phyloP scores from a whole-genome alignment of 2,113 vertebrate genomes.

The Regulus satrapa region DNA sequence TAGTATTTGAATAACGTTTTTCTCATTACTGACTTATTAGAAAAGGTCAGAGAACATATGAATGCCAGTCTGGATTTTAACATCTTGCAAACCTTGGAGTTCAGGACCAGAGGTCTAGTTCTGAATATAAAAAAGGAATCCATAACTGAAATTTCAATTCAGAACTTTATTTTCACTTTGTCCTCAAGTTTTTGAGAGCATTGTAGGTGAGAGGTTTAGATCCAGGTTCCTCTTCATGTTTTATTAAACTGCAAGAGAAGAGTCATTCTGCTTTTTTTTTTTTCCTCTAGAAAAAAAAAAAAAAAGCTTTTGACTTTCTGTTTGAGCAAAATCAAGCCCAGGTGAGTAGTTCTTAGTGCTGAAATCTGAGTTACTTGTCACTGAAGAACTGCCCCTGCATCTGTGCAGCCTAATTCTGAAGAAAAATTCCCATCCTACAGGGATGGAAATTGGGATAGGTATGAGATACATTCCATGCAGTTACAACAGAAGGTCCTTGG shows the following conservation, averaged over 20 bases:
- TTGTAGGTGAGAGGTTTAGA: neutral
- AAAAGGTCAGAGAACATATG: neutral
- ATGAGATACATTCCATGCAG: neutral
- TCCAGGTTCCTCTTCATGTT: neutral
- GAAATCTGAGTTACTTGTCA: neutral
- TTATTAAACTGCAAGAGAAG: neutral
- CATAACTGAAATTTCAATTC: neutral
- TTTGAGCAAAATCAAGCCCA: neutral
- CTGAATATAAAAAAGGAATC: neutral
- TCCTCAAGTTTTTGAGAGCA: neutral
- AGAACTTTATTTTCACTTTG: neutral
- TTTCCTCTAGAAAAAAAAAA: neutral
- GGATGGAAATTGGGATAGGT: neutral
- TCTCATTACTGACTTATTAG: neutral
- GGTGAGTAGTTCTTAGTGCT: neutral
- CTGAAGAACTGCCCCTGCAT: neutral
- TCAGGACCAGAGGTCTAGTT: neutral
- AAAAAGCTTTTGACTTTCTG: neutral
- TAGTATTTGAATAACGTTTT: conserved; percentile 34
- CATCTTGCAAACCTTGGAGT: neutral
- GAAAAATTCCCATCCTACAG: neutral
- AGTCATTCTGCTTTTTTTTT: neutral
- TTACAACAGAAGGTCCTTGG: neutral
- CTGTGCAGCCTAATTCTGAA: neutral
- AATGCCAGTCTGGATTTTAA: neutral